phyloP scores from a whole-genome alignment of 2,113 vertebrate genomes.

The Zapus hudsonius region DNA sequence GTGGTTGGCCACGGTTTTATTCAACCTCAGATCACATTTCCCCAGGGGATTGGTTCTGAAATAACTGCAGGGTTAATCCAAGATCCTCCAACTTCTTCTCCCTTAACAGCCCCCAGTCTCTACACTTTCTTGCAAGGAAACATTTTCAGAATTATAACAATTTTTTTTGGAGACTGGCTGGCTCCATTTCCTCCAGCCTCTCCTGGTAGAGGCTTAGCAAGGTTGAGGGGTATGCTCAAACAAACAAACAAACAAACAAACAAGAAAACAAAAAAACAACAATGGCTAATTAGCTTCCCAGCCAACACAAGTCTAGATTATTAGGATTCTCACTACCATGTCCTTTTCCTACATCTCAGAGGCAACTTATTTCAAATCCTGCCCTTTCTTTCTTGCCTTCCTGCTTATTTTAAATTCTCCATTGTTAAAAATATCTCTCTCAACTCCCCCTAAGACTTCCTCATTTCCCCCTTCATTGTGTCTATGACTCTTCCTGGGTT shows the following conservation, averaged over 20 bases:
- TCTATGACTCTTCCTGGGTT: slow-evolving; percentile 74
- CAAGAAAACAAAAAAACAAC: too few relatives aligned
- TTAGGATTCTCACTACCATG: not conserved
- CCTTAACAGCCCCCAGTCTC: not conserved
- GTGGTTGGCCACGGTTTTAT: not conserved
- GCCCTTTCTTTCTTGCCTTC: slow-evolving; percentile 48
- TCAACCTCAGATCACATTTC: not conserved
- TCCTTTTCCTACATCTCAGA: not conserved
- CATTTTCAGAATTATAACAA: slow-evolving; percentile 1
- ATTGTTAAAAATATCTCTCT: slow-evolving; percentile 59
- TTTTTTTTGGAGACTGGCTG: not conserved
- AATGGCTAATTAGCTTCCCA: too few relatives aligned
- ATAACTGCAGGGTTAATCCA: not conserved
- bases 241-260: too few relatives aligned
- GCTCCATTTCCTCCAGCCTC: not conserved
- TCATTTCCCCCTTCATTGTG: slow-evolving; percentile 73
- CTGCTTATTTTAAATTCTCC: slow-evolving; percentile 49
- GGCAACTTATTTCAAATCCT: slow-evolving; percentile 27
- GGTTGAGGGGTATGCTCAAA: not conserved
- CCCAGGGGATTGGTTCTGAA: not conserved
- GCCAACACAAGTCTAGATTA: not conserved
- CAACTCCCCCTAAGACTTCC: slow-evolving; percentile 36
- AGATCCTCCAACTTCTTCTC: not conserved
- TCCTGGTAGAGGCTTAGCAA: not conserved
- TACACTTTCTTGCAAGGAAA: not conserved